Percentiles rank a stretch among this genome's conserved stretches.
These are phyloP conservation scores for Acropora tenuis DNA, from an alignment of 64 coral and sea anemone species.

Conservation along the genomic window DNA sequence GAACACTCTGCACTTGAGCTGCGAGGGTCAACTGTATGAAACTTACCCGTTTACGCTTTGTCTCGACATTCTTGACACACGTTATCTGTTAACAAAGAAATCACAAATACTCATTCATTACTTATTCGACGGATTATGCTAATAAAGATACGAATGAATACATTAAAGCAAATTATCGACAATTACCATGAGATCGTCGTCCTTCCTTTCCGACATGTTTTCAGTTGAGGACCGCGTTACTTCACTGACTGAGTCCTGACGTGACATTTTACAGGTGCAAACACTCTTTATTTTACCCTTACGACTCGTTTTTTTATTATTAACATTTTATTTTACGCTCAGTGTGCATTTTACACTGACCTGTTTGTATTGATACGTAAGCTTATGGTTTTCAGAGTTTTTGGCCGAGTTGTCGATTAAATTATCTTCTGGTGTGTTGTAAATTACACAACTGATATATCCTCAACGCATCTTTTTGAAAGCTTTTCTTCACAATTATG, in stretches of 20 bases:
- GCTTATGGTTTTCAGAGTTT: too few species aligned
- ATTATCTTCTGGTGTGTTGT: too few species aligned
- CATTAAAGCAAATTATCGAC: background rate
- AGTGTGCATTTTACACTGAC: slow-evolving; percentile 1
- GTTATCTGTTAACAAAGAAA: background rate
- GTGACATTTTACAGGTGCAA: background rate
- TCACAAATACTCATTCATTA: background rate
- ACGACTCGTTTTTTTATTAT: slow-evolving; percentile 11
- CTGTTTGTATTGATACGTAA: too few species aligned
- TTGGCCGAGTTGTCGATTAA: too few species aligned
- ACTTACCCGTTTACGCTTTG: background rate
- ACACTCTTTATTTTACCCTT: slow-evolving; percentile 15
- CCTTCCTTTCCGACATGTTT: slow-evolving; percentile 1
- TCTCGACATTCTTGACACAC: background rate
- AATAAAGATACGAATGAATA: too few species aligned
- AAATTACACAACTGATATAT: too few species aligned
- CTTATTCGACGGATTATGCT: too few species aligned
- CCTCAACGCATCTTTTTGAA: too few species aligned
- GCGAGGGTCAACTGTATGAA: background rate
- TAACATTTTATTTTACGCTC: slow-evolving; percentile 18
- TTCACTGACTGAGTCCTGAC: slow-evolving; percentile 12
- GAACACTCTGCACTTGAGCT: background rate
- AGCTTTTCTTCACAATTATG: too few species aligned
- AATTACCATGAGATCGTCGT: background rate
- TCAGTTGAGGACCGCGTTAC: background rate